Evolutionary conservation across 2,888 invertebrate species (phyloP).

Genomic region (Eupithecia subumbrata): DNA sequence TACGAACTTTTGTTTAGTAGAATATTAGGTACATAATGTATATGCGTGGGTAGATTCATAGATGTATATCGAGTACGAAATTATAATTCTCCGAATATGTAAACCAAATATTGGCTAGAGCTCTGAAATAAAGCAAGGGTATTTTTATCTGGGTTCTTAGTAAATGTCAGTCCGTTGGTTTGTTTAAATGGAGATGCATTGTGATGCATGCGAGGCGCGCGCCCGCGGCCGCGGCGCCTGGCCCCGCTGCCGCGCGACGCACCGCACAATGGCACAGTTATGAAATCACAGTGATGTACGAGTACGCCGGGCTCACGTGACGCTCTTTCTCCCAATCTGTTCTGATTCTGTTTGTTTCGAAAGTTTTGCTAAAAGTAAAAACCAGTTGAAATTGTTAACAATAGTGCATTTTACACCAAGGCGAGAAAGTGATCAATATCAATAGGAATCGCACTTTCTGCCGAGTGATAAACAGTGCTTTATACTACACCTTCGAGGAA

Average conservation of each 20-base stretch:
- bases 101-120: neutral
- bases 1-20: neutral
- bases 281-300: constrained; percentile 51
- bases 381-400: neutral
- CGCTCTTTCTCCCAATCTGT: constrained; percentile 3
- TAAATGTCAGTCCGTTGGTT: constrained; percentile 2
- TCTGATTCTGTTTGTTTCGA: constrained; percentile 12
- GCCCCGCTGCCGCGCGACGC: constrained; percentile 43
- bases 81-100: neutral
- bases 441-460: no score
- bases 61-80: neutral
- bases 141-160: neutral
- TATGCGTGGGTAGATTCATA: neutral
- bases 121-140: neutral
- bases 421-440: no score
- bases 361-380: neutral
- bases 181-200: neutral
- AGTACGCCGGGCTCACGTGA: constrained; percentile 35
- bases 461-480: no score
- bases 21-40: neutral
- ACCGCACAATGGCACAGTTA: constrained; percentile 52
- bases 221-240: neutral
- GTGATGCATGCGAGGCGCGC: neutral
- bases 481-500: no score
- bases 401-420: no score